A percentile compares a stretch with the other conserved stretches of the same genome.
Conservation (phyloP, 2,888 invertebrate genomes). For the Taenaris catops region DNA sequence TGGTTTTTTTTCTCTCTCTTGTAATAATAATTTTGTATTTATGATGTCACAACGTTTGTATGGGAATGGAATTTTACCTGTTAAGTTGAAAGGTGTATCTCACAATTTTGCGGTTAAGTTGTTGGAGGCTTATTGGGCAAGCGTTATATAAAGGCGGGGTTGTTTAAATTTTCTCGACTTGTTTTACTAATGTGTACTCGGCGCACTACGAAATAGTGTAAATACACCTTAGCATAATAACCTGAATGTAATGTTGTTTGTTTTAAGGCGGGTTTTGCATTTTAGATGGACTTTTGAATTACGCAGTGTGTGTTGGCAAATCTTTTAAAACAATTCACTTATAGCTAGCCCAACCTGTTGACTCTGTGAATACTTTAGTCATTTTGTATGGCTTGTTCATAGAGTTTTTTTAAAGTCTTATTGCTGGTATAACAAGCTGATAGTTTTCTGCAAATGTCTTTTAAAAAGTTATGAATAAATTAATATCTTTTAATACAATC, state of each 20-base stretch:
- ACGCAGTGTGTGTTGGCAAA: not conserved
- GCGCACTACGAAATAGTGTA: slow-evolving; percentile 15
- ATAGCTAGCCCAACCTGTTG: not conserved
- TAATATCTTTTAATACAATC: too few relatives aligned
- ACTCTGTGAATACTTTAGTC: not conserved
- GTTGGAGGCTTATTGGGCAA: slow-evolving; percentile 20
- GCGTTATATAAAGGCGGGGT: slow-evolving; percentile 8
- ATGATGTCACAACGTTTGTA: slow-evolving; percentile 18
- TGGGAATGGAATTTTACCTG: slow-evolving; percentile 22
- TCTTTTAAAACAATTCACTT: not conserved
- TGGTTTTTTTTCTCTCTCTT: slow-evolving; percentile 7
- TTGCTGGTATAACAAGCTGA: too few relatives aligned
- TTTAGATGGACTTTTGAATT: not conserved
- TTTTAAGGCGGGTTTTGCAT: slow-evolving; percentile 9
- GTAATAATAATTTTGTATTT: slow-evolving; percentile 8
- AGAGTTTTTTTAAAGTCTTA: not conserved
- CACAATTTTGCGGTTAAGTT: slow-evolving; percentile 17
- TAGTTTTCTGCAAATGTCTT: too few relatives aligned
- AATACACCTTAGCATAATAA: slow-evolving; percentile 18
- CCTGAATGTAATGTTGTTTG: slow-evolving; percentile 10
- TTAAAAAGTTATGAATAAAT: too few relatives aligned
- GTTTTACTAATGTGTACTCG: slow-evolving; percentile 16
- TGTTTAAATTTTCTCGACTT: slow-evolving; percentile 16
- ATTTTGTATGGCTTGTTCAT: not conserved
- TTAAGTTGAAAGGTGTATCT: slow-evolving; percentile 15